Conservation (phyloP, 1,140 invertebrate species). For the Drosophila saltans region DNA sequence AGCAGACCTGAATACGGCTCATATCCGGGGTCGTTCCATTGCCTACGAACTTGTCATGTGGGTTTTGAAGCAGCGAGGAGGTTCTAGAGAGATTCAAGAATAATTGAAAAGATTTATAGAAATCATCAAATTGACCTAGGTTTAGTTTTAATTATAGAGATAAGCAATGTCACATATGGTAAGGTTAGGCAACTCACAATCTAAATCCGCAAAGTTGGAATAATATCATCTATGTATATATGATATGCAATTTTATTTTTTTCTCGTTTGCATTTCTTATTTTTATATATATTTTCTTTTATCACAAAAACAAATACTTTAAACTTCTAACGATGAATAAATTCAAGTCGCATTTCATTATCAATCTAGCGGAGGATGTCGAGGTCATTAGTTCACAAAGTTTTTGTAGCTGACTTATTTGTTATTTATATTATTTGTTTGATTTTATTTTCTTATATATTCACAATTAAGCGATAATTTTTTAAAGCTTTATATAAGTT, state of each 20-base stretch:
- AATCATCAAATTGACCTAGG: conserved; percentile 17
- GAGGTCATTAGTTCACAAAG: conserved; percentile 66
- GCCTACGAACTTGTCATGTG: conserved; percentile 83
- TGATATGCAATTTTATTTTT: no score
- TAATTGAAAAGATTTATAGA: not conserved
- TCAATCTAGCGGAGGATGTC: conserved; percentile 69
- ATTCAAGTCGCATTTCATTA: conserved; percentile 62
- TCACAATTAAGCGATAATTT: conserved; percentile 36
- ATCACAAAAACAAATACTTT: no score
- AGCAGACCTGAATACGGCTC: conserved; percentile 86
- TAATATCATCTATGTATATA: no score
- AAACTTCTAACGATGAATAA: not conserved
- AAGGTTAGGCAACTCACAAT: no score
- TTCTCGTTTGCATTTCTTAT: conserved; percentile 21
- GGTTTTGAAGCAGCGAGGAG: conserved; percentile 81
- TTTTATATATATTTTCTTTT: not conserved
- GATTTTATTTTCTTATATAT: conserved; percentile 40
- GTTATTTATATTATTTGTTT: conserved; percentile 19
- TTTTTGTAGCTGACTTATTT: conserved; percentile 29
- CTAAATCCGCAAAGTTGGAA: no score
- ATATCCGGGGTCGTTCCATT: conserved; percentile 85
- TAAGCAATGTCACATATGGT: no score
- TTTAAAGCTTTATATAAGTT: conserved; percentile 17
- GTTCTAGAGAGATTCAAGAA: conserved; percentile 53
- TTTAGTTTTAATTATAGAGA: not conserved